phyloP scores from a whole-genome alignment of 2,113 vertebrate species.

The Mesocricetus auratus region DNA sequence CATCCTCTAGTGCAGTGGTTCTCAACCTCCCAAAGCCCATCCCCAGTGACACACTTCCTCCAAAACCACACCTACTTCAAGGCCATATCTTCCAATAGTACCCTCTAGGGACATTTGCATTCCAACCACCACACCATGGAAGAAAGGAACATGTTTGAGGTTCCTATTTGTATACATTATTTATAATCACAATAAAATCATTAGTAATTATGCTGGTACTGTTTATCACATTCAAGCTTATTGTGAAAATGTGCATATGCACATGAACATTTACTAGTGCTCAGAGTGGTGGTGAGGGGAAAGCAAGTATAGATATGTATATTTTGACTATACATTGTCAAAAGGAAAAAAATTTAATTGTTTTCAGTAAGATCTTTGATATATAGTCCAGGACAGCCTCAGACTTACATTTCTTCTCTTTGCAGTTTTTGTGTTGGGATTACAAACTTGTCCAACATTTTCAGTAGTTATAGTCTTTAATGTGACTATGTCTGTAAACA shows the following conservation, averaged over 20 bases:
- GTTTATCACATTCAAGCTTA: constrained; percentile 16
- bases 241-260: neutral
- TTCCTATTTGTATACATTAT: neutral
- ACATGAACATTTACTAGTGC: neutral
- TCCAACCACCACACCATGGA: neutral
- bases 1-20: neutral
- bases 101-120: neutral
- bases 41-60: neutral
- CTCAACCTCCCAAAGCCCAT: neutral
- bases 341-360: constrained; percentile 28
- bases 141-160: neutral
- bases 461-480: constrained; percentile 16
- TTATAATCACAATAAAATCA: neutral
- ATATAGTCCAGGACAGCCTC: neutral
- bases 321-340: constrained; percentile 17
- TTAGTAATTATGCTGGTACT: neutral
- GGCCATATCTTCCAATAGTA: neutral
- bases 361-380: neutral
- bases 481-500: neutral
- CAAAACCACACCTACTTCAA: neutral
- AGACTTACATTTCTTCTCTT: neutral
- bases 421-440: neutral
- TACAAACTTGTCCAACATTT: neutral
- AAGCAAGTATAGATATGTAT: neutral
- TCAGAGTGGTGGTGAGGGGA: neutral